Percentiles rank a stretch among this genome's conserved stretches.
Conservation (phyloP, 2,888 invertebrate species). For the Cacoxenus indagator region DNA sequence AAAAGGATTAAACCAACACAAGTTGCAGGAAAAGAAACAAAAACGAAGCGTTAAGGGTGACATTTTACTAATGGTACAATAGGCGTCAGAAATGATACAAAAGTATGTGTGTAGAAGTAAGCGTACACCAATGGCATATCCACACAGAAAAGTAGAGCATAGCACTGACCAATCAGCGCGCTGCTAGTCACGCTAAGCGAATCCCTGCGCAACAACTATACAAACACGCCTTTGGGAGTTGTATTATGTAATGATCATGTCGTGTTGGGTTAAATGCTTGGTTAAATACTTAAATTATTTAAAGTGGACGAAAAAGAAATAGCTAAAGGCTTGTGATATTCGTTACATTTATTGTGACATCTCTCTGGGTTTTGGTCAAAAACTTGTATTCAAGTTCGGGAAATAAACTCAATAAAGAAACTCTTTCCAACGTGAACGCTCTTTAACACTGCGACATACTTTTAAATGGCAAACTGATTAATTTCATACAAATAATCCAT, state of each 20-base stretch:
- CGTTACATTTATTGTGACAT: no score
- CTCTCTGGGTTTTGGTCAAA: no score
- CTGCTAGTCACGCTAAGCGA: slow-evolving; percentile 1
- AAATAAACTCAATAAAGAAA: no score
- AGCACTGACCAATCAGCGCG: slow-evolving; percentile 41
- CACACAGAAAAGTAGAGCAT: slow-evolving; percentile 23
- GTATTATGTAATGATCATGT: not conserved
- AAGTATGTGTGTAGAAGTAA: not conserved
- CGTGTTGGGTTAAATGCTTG: no score
- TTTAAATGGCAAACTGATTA: no score
- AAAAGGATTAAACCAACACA: slow-evolving; percentile 4
- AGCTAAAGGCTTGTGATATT: no score
- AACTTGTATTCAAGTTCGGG: no score
- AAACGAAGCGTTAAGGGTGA: not conserved
- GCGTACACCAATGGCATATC: slow-evolving; percentile 40
- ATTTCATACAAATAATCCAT: no score
- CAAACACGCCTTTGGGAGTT: not conserved
- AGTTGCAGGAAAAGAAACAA: not conserved
- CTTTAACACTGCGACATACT: no score
- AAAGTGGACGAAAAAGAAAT: no score
- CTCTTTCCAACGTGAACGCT: no score
- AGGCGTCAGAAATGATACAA: slow-evolving; percentile 1
- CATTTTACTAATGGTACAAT: not conserved
- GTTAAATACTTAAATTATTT: slow-evolving; percentile 33
- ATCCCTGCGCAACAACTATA: not conserved